Base-by-base conservation (phyloP, 2,888 invertebrate genomes). In the Thera britannica region DNA sequence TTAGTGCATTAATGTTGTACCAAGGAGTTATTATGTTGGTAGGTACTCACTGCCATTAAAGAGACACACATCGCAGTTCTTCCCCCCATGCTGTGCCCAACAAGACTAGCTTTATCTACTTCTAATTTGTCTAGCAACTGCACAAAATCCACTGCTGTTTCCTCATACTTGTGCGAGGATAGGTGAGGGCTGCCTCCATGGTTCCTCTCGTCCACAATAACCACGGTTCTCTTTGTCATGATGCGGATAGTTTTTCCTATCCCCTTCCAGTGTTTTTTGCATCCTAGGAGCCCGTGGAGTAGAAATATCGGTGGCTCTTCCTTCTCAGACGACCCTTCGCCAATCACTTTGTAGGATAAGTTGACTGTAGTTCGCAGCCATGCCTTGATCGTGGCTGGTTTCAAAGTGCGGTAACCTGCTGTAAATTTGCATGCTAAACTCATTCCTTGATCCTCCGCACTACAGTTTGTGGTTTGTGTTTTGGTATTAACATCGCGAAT, bases 1-100 rank as follows among this genome's bases (percentile, higher is more conserved):
- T 38, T 6, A 38, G 3, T 38, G 38, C 38, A 7, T 41, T 7
- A 41, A 7, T 41, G 23, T 41, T 41, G 3, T 41, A 6, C 41
- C 5, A 41, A 41, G 4, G 41, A 23, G 6, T 41, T 41, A 7
- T 41, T 41, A 41, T 4, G 4, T 41, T 7, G 41, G 41, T 4
- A 41, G 1, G 52, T 60, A 60, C 74, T 79, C 69, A 96, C 96
- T 89, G 96, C 94, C 84, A 94, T 93, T 58, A 98, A 90, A 2
- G 98, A 96, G 49, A 97, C 93, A 57, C 95, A 94, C 98, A 99
- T 98, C 73, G 96, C 96, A 1, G 97, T 94, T 70, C 97, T 95
- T 4, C 98, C 99, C 0, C 99, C 99, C 97, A 99, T 98, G 75
- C 97, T 97, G 84, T 99, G 98, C 0, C 99, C 99, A 74, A 99